Conservation (phyloP, 2,888 invertebrate species). For the Dendrolimus pini region DNA sequence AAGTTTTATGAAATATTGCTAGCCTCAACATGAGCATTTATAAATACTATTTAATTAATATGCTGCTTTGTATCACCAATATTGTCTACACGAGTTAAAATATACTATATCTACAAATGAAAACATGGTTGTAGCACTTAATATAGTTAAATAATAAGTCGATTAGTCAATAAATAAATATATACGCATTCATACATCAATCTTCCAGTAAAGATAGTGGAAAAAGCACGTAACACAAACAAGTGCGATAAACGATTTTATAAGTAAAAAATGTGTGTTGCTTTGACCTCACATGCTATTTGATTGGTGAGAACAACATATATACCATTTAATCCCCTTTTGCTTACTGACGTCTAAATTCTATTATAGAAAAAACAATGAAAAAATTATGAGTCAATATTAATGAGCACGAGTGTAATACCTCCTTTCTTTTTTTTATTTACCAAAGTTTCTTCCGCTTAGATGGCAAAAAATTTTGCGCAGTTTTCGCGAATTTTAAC, state of each 20-base stretch:
- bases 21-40: not conserved
- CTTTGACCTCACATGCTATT: not conserved
- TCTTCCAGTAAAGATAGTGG: not conserved
- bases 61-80: not conserved
- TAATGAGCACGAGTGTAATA: too few relatives aligned
- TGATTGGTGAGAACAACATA: not conserved
- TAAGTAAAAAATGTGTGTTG: not conserved
- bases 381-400: too few relatives aligned
- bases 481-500: too few relatives aligned
- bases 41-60: not conserved
- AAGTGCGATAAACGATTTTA: not conserved
- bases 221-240: not conserved
- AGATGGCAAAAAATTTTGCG: too few relatives aligned
- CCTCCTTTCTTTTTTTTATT: too few relatives aligned
- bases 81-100: constrained; percentile 1
- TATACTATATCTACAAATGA: constrained; percentile 1
- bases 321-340: not conserved
- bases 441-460: too few relatives aligned
- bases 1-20: too few relatives aligned
- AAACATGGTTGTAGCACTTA: not conserved
- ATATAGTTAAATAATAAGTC: too few relatives aligned
- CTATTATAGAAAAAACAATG: too few relatives aligned
- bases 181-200: constrained; percentile 1
- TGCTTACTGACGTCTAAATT: not conserved
- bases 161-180: not conserved